Percentiles rank a stretch among this genome's conserved stretches.
Evolutionary conservation across 2,888 invertebrate species (phyloP).

Genomic region (Parelbella ahira): DNA sequence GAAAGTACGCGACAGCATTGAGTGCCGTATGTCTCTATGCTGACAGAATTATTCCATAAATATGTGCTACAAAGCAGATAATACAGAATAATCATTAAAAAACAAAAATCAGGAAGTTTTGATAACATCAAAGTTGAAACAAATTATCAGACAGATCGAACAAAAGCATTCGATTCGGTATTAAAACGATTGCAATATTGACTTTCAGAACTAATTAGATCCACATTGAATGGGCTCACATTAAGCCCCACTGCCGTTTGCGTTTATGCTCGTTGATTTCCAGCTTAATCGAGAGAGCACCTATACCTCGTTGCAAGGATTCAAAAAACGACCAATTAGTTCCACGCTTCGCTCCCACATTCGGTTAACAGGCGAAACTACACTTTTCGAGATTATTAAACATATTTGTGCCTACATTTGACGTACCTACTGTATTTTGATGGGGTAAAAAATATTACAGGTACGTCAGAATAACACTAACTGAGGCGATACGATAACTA

Average conservation of each 20-base stretch:
- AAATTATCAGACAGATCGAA: neutral
- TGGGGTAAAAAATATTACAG: too few relatives aligned
- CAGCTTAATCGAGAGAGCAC: constrained; percentile 13
- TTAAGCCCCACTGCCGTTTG: constrained; percentile 14
- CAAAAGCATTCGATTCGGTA: constrained; percentile 10
- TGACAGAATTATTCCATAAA: too few relatives aligned
- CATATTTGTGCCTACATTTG: too few relatives aligned
- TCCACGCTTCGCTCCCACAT: too few relatives aligned
- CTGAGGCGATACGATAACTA: too few relatives aligned
- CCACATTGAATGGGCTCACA: constrained; percentile 18
- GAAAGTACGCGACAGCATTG: too few relatives aligned
- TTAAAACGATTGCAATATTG: constrained; percentile 21
- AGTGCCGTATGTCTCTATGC: too few relatives aligned
- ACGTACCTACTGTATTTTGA: too few relatives aligned
- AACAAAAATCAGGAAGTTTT: too few relatives aligned
- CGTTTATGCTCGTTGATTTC: constrained; percentile 16
- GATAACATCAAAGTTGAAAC: neutral
- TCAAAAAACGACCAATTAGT: constrained; percentile 8
- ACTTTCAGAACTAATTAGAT: constrained; percentile 22
- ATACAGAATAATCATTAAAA: too few relatives aligned
- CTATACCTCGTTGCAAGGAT: constrained; percentile 7
- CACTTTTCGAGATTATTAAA: neutral
- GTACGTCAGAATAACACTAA: too few relatives aligned
- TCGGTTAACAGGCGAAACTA: neutral
- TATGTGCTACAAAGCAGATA: too few relatives aligned